Percentiles rank a stretch among this genome's conserved stretches.
phyloP scores from a whole-genome alignment of 2,113 vertebrate species.

The Hypocryptadius cinnamomeus region DNA sequence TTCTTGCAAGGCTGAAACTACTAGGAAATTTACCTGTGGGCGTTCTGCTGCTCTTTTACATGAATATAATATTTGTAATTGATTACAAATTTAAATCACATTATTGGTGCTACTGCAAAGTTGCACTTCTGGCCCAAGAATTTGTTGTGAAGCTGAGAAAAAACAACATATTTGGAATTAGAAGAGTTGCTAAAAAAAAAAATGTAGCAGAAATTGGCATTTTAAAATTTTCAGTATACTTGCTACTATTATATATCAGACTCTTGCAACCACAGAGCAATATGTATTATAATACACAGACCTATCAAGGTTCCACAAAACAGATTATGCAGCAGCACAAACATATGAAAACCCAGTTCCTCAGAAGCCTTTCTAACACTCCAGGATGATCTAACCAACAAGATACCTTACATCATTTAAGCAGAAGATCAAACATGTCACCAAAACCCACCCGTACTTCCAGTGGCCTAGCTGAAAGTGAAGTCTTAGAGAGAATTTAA shows the following conservation, averaged over 20 bases:
- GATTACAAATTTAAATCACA: neutral
- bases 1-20: neutral
- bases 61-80: neutral
- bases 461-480: neutral
- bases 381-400: constrained; percentile 1
- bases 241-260: neutral
- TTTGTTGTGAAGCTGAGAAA: neutral
- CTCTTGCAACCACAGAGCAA: neutral
- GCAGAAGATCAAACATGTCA: neutral
- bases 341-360: neutral
- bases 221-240: neutral
- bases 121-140: neutral
- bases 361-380: constrained; percentile 23
- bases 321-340: neutral
- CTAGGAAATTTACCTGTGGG: neutral
- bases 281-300: neutral
- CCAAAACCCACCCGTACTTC: neutral
- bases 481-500: constrained; percentile 14
- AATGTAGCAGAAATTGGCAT: neutral
- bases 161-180: neutral
- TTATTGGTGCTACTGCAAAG: neutral
- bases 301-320: neutral
- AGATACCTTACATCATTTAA: neutral
- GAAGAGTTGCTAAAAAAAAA: neutral
- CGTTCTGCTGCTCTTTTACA: neutral